Evolutionary conservation across 2,113 vertebrate genomes (phyloP), one percentile per base, ranked within the genome.

Genomic region (Chunga burmeisteri): DNA sequence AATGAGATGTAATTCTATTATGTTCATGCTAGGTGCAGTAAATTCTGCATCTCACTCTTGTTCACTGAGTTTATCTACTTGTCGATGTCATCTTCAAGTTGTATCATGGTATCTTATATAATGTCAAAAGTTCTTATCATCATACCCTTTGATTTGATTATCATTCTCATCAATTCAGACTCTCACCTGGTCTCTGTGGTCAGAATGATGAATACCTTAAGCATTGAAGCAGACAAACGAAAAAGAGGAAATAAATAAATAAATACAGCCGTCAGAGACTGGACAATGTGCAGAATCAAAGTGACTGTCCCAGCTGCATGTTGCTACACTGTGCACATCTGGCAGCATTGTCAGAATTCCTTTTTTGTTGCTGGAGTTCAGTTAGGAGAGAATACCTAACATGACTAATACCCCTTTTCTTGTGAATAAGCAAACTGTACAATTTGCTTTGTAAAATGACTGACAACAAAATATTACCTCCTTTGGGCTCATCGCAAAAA

Each of bases 201-300:
- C 14, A 84, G 77, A 78, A 47, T 70, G 55, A 63, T 59, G 9
- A 72, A 81, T 67, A 67, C 44, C 47, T 66, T 78, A 67, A 29
- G 25, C 0, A 0, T 18, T 66, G 34, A 34, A 8, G 8, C 16
- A 73, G 25, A 27, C 12, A 65, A 78, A 79, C 6, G 3, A 6
- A 50, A 66, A 62, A 52, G 6, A 70, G 7, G 19, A 72, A 75
- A 36, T 32, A 87, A 55, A 25, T 55, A 85, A 59, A 68, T 61
- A 72, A 36, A 13, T 27, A 5, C 0, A 5, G 10, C 50, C 26
- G 7, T 49, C 40, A 26, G 40, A 61, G 62, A 34, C 47, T 84
- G 32, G 38, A 82, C 40, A 61, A 74, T 5, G 16, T 72, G 10
- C 6, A 72, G 40, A 47, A 82, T 72, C 34, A 80, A 40, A 62